These are phyloP conservation scores for Neodon shergylaensis DNA, from an alignment of 2,113 vertebrate species.

Conservation along the genomic window DNA sequence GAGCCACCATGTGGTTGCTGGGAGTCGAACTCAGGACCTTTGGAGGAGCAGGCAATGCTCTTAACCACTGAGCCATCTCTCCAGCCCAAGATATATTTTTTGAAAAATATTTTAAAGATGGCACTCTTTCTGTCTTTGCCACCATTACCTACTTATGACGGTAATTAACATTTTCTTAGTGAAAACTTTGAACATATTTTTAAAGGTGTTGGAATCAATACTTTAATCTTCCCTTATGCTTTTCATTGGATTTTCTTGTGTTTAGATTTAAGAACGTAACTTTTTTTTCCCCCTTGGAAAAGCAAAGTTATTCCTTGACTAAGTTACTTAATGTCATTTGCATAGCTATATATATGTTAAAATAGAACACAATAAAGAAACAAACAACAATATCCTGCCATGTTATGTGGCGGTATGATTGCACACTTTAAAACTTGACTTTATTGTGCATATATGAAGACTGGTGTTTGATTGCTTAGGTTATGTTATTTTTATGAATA, in stretches of 20 bases:
- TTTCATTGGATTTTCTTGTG: constrained; percentile 31
- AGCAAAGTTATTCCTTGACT: constrained; percentile 43
- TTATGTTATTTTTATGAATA: constrained; percentile 50
- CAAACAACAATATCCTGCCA: constrained; percentile 72
- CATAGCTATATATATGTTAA: constrained; percentile 69
- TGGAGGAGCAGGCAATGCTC: no score
- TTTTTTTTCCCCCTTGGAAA: neutral
- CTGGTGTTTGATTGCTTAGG: constrained; percentile 69
- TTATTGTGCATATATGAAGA: constrained; percentile 68
- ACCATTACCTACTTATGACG: neutral
- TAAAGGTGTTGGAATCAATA: neutral
- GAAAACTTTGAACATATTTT: constrained; percentile 59
- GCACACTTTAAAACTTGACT: constrained; percentile 73
- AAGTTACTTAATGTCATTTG: constrained; percentile 70
- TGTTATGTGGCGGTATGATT: constrained; percentile 69
- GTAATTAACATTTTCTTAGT: constrained; percentile 33
- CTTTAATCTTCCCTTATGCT: constrained; percentile 33
- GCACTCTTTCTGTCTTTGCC: neutral
- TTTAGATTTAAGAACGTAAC: constrained; percentile 45
- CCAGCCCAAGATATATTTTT: neutral
- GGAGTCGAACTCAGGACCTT: no score
- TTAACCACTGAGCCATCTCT: no score
- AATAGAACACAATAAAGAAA: constrained; percentile 69
- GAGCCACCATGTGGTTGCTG: no score
- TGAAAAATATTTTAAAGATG: neutral